A percentile compares a stretch with the other conserved stretches of the same genome.
Evolutionary conservation across 2,113 vertebrate genomes (phyloP).

Genomic region (Ammodramus savannarum): DNA sequence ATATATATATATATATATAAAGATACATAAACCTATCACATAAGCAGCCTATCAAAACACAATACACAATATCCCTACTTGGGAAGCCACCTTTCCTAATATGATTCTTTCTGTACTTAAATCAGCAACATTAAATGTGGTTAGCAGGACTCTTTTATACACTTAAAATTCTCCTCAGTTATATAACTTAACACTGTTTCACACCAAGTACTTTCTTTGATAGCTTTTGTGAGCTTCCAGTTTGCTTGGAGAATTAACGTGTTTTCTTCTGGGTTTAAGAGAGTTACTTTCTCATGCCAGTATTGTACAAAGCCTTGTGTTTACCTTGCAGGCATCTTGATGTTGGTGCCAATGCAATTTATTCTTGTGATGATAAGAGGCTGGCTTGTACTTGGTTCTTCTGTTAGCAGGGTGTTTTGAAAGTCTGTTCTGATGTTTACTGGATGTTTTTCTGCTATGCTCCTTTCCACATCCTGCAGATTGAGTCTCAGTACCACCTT

Average conservation of each 20-base stretch:
- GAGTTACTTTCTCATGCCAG: conserved; percentile 42
- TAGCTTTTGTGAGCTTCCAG: neutral
- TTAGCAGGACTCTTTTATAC: neutral
- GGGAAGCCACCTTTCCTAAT: neutral
- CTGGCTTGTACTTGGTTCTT: conserved; percentile 44
- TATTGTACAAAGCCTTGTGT: conserved; percentile 54
- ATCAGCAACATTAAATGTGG: neutral
- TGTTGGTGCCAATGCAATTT: conserved; percentile 60
- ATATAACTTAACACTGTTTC: neutral
- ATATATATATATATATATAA: neutral
- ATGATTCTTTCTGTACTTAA: neutral
- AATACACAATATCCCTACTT: neutral
- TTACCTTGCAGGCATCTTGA: conserved; percentile 60
- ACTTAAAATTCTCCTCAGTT: neutral
- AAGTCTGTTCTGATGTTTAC: conserved; percentile 48
- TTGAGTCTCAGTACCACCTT: neutral
- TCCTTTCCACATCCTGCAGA: conserved; percentile 24
- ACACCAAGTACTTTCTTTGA: neutral
- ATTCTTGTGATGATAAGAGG: conserved; percentile 57
- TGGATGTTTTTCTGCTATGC: conserved; percentile 5
- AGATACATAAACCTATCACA: neutral
- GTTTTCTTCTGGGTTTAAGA: conserved; percentile 41
- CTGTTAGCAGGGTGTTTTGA: conserved; percentile 51
- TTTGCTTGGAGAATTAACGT: neutral
- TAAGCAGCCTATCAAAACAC: neutral